Evolutionary conservation across 2,888 invertebrate genomes (phyloP).

Genomic region (Drosophila eohydei): DNA sequence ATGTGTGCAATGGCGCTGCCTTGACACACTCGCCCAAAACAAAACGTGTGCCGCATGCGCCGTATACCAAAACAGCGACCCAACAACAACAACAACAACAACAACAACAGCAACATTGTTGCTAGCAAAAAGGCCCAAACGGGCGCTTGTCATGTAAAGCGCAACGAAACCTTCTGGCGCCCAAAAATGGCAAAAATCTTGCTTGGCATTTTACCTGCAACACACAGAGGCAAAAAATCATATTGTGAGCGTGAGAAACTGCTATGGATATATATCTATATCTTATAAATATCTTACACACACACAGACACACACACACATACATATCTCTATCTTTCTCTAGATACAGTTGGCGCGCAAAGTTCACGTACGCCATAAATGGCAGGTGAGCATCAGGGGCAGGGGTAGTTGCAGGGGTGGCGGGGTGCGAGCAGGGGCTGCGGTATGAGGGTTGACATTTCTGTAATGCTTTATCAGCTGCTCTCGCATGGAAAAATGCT

Average conservation of each 20-base stretch:
- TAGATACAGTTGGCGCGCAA: constrained; percentile 51
- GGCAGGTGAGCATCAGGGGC: constrained; percentile 47
- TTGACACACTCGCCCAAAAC: constrained; percentile 78
- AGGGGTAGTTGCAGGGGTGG: too few species aligned
- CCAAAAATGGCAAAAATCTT: constrained; percentile 78
- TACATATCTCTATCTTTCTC: background rate
- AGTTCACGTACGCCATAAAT: constrained; percentile 63
- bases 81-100: constrained; percentile 35
- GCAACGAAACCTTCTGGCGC: constrained; percentile 69
- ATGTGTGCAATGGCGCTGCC: constrained; percentile 32
- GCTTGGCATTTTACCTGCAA: constrained; percentile 66
- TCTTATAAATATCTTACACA: constrained; percentile 17
- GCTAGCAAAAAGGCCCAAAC: constrained; percentile 42
- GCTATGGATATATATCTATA: constrained; percentile 48
- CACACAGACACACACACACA: constrained; percentile 7
- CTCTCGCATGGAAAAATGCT: constrained; percentile 35
- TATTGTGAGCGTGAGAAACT: constrained; percentile 79
- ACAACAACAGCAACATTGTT: constrained; percentile 6
- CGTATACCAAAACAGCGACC: constrained; percentile 51
- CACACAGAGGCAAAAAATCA: constrained; percentile 46
- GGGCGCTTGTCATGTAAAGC: constrained; percentile 57
- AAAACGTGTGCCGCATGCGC: constrained; percentile 76
- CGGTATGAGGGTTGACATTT: background rate
- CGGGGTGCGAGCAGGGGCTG: background rate
- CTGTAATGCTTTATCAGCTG: constrained; percentile 61